Base-by-base conservation (phyloP, 2,888 invertebrate species). In the Euzetes globulus region DNA sequence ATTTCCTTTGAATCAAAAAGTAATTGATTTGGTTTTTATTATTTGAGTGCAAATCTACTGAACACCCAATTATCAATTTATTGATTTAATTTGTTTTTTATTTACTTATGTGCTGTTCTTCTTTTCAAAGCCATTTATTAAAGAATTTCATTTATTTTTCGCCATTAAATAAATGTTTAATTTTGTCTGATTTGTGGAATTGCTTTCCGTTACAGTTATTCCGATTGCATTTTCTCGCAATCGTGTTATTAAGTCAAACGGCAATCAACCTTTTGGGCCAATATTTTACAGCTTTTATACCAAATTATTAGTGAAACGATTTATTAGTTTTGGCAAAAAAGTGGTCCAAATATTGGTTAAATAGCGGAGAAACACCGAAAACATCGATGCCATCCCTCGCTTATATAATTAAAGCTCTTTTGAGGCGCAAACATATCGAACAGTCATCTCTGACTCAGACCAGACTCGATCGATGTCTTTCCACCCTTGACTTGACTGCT, bases 401-500 rank as follows among this genome's bases (percentile, higher is more conserved):
- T 13, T 72, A 37, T 19, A 22, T 74, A 5, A 55, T 74, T 15
- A 65, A 60, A 71, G 58, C 72, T 15, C 63, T 76, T 22, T 37
- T 72, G 29, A 58, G 76, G 19, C 74, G 76, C 11, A 76, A 76
- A 33, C 74, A 71, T 19, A 74, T 76, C 55, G 72, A 74, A 41
- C 45, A 71, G 37, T 29, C 27, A 1, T 60, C 58, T 2, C 22
- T 73, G 6, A 70, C 71, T 17, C 55, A 72, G 17, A 74, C 76
- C 11, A 72, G 81, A 71, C 79, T 84, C 25, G 78, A 80, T 11
- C 78, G 95, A 75, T 91, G 92, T 73, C 86, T 96, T 55, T 89
- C 88, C 3, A 86, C 94, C 0, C 79, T 92, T 33, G 95, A 95
- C 83, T 85, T 96, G 72, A 93, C 92, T 0, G 90, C 91, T 0